Conservation (phyloP, 2,888 invertebrate species). For the Microdon myrmicae region DNA sequence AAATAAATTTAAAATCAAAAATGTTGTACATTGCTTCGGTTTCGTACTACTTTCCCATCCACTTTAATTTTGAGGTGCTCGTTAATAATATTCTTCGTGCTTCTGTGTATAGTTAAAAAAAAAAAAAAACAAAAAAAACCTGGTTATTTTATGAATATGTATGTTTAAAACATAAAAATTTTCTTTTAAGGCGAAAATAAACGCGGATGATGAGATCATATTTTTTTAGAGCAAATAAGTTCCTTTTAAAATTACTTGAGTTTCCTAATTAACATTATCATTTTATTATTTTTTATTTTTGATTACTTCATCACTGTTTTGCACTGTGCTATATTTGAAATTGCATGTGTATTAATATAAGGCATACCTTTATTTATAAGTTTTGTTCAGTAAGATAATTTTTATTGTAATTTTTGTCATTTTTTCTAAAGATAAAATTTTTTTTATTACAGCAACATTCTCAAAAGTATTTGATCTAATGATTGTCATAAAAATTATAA, state of each 20-base stretch:
- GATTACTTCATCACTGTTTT: slow-evolving; percentile 17
- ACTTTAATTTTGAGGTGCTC: slow-evolving; percentile 30
- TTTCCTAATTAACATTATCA: slow-evolving; percentile 13
- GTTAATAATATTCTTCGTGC: slow-evolving; percentile 10
- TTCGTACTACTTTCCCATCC: slow-evolving; percentile 27
- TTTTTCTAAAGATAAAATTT: slow-evolving; percentile 11
- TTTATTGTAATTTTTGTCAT: slow-evolving; percentile 11
- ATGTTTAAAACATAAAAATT: background rate
- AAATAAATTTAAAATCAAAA: slow-evolving; percentile 55
- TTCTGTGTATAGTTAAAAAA: slow-evolving; percentile 5
- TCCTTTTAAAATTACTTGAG: slow-evolving; percentile 18
- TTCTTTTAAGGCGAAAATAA: slow-evolving; percentile 64
- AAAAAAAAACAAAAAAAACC: background rate
- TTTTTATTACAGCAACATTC: slow-evolving; percentile 17
- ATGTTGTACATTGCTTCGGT: slow-evolving; percentile 55
- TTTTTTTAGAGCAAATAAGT: slow-evolving; percentile 57
- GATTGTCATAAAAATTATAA: slow-evolving; percentile 54
- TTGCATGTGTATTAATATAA: slow-evolving; percentile 33
- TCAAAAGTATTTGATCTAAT: no score
- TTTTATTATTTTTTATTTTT: slow-evolving; percentile 27
- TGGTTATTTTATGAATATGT: background rate
- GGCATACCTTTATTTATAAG: no score
- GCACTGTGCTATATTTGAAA: slow-evolving; percentile 13
- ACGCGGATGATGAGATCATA: slow-evolving; percentile 68
- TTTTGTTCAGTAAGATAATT: slow-evolving; percentile 39